phyloP scores from a whole-genome alignment of 2,888 invertebrate species.

The Drosophila leonis region DNA sequence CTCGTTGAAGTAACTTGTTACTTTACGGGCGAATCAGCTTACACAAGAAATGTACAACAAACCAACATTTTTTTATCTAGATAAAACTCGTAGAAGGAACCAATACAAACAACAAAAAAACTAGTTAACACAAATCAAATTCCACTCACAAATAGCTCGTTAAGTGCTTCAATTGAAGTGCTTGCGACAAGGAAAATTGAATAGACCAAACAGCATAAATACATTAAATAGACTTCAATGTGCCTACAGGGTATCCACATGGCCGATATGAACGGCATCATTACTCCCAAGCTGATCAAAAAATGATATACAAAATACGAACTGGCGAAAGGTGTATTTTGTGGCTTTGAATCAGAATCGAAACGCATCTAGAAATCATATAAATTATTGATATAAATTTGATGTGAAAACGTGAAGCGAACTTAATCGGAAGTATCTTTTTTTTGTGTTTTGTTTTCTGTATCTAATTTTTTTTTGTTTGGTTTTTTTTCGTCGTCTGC shows the following conservation, averaged over 20 bases:
- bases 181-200: background rate
- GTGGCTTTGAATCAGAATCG: slow-evolving; percentile 44
- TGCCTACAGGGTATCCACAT: slow-evolving; percentile 26
- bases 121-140: background rate
- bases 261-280: slow-evolving; percentile 1
- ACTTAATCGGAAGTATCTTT: slow-evolving; percentile 53
- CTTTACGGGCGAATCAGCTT: background rate
- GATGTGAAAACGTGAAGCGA: slow-evolving; percentile 34
- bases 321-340: slow-evolving; percentile 14
- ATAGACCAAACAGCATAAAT: background rate
- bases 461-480: background rate
- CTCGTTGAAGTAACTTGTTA: background rate
- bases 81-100: background rate
- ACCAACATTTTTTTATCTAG: background rate
- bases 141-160: background rate
- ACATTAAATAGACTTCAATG: slow-evolving; percentile 11
- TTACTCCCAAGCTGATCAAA: slow-evolving; percentile 21
- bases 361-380: slow-evolving; percentile 53
- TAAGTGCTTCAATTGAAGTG: background rate
- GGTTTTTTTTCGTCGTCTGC: slow-evolving; percentile 11
- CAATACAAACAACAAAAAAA: background rate
- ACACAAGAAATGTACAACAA: background rate
- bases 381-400: slow-evolving; percentile 50
- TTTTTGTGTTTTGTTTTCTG: slow-evolving; percentile 7
- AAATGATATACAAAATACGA: background rate